A percentile compares a stretch with the other conserved stretches of the same genome.
phyloP scores from a whole-genome alignment of 2,797 vertebrate genomes.

The Catharus ustulatus region DNA sequence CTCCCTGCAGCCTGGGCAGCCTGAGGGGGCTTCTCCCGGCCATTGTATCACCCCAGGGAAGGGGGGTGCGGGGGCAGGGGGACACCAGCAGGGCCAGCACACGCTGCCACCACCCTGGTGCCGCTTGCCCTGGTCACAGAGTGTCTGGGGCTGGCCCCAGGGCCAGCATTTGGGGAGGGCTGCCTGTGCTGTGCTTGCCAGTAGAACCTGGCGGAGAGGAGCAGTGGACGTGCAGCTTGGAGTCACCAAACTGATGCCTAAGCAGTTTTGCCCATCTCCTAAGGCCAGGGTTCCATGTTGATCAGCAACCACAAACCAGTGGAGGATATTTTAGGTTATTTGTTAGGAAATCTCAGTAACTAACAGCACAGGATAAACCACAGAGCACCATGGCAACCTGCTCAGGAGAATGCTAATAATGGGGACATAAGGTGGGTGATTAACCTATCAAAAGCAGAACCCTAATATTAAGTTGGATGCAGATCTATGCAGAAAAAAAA shows the following conservation, averaged over 20 bases:
- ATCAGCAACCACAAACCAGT: slow-evolving; percentile 62
- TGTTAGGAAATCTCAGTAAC: slow-evolving; percentile 49
- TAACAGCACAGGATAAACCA: slow-evolving; percentile 24
- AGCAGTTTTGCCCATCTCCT: slow-evolving; percentile 45
- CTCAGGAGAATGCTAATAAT: slow-evolving; percentile 50
- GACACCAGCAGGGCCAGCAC: neutral
- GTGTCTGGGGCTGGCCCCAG: neutral
- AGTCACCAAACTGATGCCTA: slow-evolving; percentile 54
- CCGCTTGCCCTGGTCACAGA: neutral
- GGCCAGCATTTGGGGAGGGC: neutral
- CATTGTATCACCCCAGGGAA: neutral
- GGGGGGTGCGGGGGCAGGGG: neutral
- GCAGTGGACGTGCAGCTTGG: slow-evolving; percentile 31
- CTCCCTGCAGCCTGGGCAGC: neutral
- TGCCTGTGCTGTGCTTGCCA: accelerated
- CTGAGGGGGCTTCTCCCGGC: accelerated
- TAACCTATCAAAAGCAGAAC: slow-evolving; percentile 61
- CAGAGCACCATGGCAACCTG: slow-evolving; percentile 52
- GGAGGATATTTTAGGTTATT: slow-evolving; percentile 38
- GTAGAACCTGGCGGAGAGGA: slow-evolving; percentile 13
- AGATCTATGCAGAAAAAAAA: slow-evolving; percentile 50
- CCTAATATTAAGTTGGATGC: slow-evolving; percentile 52
- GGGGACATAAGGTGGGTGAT: slow-evolving; percentile 47
- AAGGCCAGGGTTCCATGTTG: slow-evolving; percentile 14
- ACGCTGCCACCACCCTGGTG: neutral